phyloP scores from a whole-genome alignment of 2,113 vertebrate genomes.

The Sylvietta virens region DNA sequence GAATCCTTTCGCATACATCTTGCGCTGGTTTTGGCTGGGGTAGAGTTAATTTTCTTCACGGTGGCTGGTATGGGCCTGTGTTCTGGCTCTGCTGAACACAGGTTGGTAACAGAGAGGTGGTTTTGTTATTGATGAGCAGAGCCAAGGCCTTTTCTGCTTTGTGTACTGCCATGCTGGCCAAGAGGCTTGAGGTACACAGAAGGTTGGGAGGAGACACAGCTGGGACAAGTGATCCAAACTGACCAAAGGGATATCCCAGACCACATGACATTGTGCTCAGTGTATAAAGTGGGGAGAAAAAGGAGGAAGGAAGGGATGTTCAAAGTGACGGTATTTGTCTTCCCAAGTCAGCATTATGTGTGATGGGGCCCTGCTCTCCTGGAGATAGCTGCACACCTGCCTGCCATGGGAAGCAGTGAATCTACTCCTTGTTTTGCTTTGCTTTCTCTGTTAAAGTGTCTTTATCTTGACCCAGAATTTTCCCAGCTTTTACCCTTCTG shows the following conservation, averaged over 20 bases:
- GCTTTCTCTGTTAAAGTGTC: background rate
- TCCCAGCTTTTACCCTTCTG: background rate
- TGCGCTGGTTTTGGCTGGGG: background rate
- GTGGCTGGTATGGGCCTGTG: background rate
- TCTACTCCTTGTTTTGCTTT: background rate
- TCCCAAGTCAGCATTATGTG: background rate
- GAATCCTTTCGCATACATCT: background rate
- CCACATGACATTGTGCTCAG: background rate
- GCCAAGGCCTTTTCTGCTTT: background rate
- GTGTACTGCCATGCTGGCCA: fast-evolving
- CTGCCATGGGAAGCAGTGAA: background rate
- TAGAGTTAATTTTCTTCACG: background rate
- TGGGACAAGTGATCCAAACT: background rate
- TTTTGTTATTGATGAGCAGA: background rate
- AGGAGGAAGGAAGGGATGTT: background rate
- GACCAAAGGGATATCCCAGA: background rate
- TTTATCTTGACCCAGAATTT: background rate
- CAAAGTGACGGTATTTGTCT: background rate
- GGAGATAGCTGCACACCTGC: background rate
- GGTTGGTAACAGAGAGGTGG: background rate
- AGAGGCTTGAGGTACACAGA: background rate
- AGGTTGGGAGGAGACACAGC: background rate
- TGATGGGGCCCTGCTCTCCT: background rate
- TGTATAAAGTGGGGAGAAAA: background rate
- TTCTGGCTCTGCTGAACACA: background rate